Evolutionary conservation across 2,797 vertebrate genomes (phyloP).

Genomic region (Phoeniculus purpureus): DNA sequence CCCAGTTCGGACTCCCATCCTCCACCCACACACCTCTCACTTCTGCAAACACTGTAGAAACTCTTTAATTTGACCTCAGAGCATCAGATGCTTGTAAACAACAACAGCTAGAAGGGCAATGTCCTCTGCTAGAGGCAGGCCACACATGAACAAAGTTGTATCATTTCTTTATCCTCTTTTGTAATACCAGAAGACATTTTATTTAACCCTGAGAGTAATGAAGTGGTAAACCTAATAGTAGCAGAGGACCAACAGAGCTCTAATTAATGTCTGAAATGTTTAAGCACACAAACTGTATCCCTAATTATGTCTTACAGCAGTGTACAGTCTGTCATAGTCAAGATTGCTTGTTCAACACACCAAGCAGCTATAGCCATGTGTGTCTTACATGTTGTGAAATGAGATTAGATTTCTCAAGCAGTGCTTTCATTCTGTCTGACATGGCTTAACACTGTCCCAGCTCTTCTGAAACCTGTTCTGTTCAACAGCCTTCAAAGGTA

Average conservation of each 20-base stretch:
- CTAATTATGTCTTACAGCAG: neutral
- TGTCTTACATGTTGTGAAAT: constrained; percentile 13
- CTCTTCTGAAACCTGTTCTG: constrained; percentile 37
- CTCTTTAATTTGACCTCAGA: neutral
- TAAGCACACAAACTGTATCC: neutral
- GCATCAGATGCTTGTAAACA: neutral
- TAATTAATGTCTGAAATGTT: constrained; percentile 21
- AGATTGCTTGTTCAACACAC: constrained; percentile 23
- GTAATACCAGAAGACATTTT: neutral
- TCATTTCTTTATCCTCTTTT: neutral
- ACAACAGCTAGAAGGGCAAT: neutral
- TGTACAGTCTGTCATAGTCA: neutral
- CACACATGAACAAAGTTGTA: neutral
- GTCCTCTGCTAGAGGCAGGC: neutral
- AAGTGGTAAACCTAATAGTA: neutral
- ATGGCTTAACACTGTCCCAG: neutral
- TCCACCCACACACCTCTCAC: neutral
- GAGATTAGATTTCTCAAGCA: constrained; percentile 36
- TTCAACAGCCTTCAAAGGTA: constrained; percentile 23
- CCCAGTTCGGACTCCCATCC: neutral
- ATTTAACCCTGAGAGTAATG: neutral
- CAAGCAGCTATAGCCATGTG: neutral
- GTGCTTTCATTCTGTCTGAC: constrained; percentile 8
- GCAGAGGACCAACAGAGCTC: neutral
- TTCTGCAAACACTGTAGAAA: neutral